These are phyloP conservation scores for Nothobranchius furzeri DNA, from an alignment of 2,113 vertebrate genomes.

Conservation along the genomic window DNA sequence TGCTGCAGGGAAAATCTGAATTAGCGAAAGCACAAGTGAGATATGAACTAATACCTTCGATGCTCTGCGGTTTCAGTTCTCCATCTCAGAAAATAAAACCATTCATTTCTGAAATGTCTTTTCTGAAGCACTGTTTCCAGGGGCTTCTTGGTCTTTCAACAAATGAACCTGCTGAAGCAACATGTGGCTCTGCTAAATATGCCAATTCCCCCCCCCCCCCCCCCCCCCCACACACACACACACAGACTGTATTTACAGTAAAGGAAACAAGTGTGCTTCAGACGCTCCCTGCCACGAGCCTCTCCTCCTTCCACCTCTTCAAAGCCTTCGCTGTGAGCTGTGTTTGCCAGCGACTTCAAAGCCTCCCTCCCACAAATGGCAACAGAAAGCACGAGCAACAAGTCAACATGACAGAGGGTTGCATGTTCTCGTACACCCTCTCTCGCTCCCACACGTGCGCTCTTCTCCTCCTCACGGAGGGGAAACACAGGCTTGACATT, in stretches of 20 bases:
- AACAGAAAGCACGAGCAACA: constrained; percentile 45
- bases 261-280: constrained; percentile 22
- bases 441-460: background rate
- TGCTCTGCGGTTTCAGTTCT: background rate
- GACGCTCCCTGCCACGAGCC: constrained; percentile 45
- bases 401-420: constrained; percentile 65
- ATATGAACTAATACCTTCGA: too few relatives aligned
- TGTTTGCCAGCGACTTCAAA: constrained; percentile 69
- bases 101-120: background rate
- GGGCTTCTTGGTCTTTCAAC: constrained; percentile 3
- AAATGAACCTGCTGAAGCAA: constrained; percentile 9
- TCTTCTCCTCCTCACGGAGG: constrained; percentile 16
- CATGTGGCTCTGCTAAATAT: background rate
- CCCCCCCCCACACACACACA: background rate
- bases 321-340: constrained; percentile 63
- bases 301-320: constrained; percentile 46
- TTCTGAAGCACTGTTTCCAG: background rate
- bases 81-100: background rate
- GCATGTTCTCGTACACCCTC: constrained; percentile 33
- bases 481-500: constrained; percentile 39
- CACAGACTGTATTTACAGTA: constrained; percentile 60
- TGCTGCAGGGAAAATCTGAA: too few relatives aligned
- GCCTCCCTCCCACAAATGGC: constrained; percentile 53
- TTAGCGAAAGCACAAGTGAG: too few relatives aligned
- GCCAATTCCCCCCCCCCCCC: constrained; percentile 1